Conservation (phyloP, 2,113 vertebrate genomes). For the Neogale vison region DNA sequence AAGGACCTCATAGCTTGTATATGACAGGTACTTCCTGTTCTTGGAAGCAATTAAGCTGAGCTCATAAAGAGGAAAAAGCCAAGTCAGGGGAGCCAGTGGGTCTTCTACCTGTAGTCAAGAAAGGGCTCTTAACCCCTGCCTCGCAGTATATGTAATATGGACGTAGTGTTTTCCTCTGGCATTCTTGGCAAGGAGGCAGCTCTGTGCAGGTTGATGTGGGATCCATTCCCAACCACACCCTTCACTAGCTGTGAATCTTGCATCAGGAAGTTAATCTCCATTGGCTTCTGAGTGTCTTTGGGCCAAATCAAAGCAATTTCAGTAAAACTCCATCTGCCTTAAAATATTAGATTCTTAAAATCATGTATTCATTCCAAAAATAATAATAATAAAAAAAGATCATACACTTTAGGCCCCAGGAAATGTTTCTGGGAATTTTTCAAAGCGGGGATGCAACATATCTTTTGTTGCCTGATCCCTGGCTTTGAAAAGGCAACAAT, state of each 20-base stretch:
- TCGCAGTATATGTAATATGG: neutral
- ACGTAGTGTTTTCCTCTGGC: neutral
- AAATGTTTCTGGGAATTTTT: constrained; percentile 33
- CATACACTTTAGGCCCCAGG: neutral
- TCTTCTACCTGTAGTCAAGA: neutral
- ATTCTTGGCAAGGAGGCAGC: neutral
- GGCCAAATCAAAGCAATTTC: constrained; percentile 6
- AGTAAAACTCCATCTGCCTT: neutral
- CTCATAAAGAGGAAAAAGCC: neutral
- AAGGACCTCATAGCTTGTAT: neutral
- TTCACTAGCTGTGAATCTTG: neutral
- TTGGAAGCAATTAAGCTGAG: neutral
- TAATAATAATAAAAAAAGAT: neutral
- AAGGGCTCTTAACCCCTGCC: neutral
- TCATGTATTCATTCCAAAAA: constrained; percentile 6
- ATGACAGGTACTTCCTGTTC: neutral
- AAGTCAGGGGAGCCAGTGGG: neutral
- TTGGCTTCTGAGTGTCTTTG: neutral
- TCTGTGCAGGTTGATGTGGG: neutral
- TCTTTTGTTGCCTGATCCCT: neutral
- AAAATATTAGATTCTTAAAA: neutral
- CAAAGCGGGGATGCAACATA: neutral
- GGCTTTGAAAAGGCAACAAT: neutral
- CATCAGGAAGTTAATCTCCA: neutral
- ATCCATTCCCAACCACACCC: neutral